These are phyloP conservation scores for Iphiclides podalirius DNA, from an alignment of 2,888 invertebrate species.

Conservation along the genomic window DNA sequence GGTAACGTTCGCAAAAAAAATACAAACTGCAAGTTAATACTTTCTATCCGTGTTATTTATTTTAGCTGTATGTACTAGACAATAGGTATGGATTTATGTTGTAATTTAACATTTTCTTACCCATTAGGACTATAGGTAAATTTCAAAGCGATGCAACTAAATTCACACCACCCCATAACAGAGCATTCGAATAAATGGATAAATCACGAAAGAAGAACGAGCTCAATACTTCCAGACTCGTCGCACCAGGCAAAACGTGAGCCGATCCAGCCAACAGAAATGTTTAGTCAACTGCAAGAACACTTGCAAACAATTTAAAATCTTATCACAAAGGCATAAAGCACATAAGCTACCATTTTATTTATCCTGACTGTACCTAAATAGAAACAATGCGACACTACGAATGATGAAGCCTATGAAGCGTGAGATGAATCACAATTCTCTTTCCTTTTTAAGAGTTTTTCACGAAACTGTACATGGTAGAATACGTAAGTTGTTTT, in stretches of 20 bases:
- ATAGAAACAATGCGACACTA: conserved; percentile 8
- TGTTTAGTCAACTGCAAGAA: conserved; percentile 23
- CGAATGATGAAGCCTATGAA: conserved; percentile 3
- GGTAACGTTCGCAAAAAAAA: too few relatives aligned
- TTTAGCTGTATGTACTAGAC: too few relatives aligned
- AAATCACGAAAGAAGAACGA: conserved; percentile 35
- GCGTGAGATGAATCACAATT: conserved; percentile 12
- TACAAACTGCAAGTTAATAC: too few relatives aligned
- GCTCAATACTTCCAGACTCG: conserved; percentile 35
- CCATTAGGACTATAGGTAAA: too few relatives aligned
- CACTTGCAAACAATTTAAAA: conserved; percentile 32
- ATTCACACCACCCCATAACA: too few relatives aligned
- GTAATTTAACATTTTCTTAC: too few relatives aligned
- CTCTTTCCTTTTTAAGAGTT: conserved; percentile 11
- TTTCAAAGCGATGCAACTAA: too few relatives aligned
- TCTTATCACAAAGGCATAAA: conserved; percentile 25
- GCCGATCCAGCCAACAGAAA: conserved; percentile 35
- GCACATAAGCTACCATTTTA: background rate
- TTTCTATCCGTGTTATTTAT: too few relatives aligned
- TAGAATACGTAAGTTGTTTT: background rate
- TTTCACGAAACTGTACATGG: background rate
- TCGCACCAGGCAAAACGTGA: conserved; percentile 33
- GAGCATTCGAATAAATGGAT: conserved; percentile 16
- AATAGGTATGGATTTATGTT: too few relatives aligned
- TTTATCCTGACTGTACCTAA: conserved; percentile 5